Percentiles rank a stretch among this genome's conserved stretches.
These are phyloP conservation scores for Lates calcarifer DNA, from an alignment of 2,113 vertebrate species.

Conservation along the genomic window DNA sequence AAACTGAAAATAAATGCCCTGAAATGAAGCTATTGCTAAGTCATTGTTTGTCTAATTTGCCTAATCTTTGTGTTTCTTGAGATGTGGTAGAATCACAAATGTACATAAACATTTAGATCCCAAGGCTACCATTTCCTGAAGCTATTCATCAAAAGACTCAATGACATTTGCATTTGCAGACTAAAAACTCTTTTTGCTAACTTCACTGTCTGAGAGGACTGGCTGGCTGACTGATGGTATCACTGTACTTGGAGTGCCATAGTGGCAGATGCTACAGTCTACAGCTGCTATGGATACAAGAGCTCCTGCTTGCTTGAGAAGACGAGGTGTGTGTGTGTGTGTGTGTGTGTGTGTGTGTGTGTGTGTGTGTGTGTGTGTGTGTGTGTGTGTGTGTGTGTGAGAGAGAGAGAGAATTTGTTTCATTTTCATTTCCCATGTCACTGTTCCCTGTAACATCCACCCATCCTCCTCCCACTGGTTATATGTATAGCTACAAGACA, in stretches of 20 bases:
- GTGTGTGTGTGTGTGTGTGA: too few species aligned
- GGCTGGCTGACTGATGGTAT: neutral
- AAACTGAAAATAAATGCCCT: neutral
- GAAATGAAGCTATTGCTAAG: neutral
- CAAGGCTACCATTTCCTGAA: neutral
- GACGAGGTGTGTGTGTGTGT: slow-evolving; percentile 20
- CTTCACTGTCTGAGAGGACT: neutral
- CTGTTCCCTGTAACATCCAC: slow-evolving; percentile 32
- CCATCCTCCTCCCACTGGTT: slow-evolving; percentile 20
- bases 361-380: too few species aligned
- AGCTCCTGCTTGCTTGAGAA: slow-evolving; percentile 2
- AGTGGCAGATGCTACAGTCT: neutral
- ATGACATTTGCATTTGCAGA: neutral
- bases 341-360: too few species aligned
- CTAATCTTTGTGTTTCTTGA: neutral
- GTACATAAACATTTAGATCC: neutral
- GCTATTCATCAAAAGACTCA: neutral
- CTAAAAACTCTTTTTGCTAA: neutral
- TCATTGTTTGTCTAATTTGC: neutral
- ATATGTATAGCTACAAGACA: neutral
- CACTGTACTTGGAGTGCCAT: too few species aligned
- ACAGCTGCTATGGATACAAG: slow-evolving; percentile 25
- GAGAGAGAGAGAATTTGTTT: slow-evolving; percentile 49
- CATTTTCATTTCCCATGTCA: slow-evolving; percentile 69
- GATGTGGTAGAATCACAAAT: neutral